A percentile compares a stretch with the other conserved stretches of the same genome.
These are phyloP conservation scores for Tarsius wallacei DNA, from an alignment of 2,797 vertebrate species.

Conservation along the genomic window DNA sequence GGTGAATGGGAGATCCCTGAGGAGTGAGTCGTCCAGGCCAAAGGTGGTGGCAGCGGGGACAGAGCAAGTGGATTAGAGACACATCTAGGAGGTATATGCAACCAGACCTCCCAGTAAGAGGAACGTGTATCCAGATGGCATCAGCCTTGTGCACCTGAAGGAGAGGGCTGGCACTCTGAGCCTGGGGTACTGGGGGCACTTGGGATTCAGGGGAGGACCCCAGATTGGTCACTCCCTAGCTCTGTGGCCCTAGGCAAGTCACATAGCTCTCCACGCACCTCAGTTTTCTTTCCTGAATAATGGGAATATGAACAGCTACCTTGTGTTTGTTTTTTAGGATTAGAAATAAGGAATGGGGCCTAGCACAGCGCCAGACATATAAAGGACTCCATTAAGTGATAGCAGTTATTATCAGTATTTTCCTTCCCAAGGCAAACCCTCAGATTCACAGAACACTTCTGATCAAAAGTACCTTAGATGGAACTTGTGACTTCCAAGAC, in stretches of 20 bases:
- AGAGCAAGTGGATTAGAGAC: rapidly evolving
- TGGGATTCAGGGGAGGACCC: background rate
- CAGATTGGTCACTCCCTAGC: no score
- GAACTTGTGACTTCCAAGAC: background rate
- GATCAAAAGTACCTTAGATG: background rate
- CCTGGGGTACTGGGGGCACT: background rate
- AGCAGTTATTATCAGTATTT: background rate
- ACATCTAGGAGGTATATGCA: background rate
- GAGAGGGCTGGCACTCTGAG: background rate
- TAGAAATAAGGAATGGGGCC: background rate
- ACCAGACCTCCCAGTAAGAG: rapidly evolving
- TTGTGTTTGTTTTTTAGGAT: background rate
- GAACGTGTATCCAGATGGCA: no score
- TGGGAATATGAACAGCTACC: background rate
- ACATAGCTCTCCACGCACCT: background rate
- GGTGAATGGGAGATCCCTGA: background rate
- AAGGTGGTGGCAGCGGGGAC: background rate
- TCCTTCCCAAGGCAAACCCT: background rate
- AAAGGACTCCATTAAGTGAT: background rate
- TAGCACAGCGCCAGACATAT: background rate
- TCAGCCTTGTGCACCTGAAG: background rate
- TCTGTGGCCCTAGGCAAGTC: background rate
- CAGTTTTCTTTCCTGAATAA: background rate
- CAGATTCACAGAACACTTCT: background rate
- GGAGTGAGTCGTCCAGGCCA: background rate